Conservation (phyloP, 1,140 invertebrate species). For the Phenacoccus solenopsis region DNA sequence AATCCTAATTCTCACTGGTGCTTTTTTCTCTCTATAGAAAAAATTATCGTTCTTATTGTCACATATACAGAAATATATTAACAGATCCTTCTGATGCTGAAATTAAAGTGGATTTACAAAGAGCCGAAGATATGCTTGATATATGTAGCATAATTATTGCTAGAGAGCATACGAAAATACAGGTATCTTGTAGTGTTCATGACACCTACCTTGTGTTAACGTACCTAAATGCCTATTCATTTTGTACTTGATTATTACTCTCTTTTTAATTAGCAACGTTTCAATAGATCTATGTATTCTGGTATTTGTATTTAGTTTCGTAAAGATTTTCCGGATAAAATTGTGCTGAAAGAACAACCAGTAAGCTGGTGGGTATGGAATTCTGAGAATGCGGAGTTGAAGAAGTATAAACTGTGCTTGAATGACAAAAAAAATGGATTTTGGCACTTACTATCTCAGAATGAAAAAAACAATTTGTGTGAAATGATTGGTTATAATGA, state of each 20-base stretch:
- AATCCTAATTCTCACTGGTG: not conserved
- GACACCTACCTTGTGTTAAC: not conserved
- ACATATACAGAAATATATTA: constrained; percentile 57
- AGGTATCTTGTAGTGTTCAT: constrained; percentile 42
- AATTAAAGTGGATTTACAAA: constrained; percentile 55
- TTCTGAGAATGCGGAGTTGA: not conserved
- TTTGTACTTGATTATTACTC: no score
- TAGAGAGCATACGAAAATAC: constrained; percentile 61
- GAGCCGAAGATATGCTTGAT: constrained; percentile 58
- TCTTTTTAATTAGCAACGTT: not conserved
- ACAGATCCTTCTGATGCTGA: constrained; percentile 57
- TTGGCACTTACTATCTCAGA: constrained; percentile 50
- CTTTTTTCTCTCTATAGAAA: constrained; percentile 35
- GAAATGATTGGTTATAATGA: constrained; percentile 43
- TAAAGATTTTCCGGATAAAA: constrained; percentile 41
- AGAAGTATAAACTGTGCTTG: constrained; percentile 23
- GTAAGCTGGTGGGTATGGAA: constrained; percentile 35
- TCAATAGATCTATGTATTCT: not conserved
- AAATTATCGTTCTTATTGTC: constrained; percentile 56
- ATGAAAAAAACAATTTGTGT: constrained; percentile 49
- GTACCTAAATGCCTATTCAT: not conserved
- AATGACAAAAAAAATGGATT: constrained; percentile 40
- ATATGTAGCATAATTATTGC: constrained; percentile 65
- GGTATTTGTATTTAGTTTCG: constrained; percentile 36
- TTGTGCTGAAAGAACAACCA: constrained; percentile 38